phyloP scores from a whole-genome alignment of 2,888 invertebrate genomes.

The Erynnis tages region DNA sequence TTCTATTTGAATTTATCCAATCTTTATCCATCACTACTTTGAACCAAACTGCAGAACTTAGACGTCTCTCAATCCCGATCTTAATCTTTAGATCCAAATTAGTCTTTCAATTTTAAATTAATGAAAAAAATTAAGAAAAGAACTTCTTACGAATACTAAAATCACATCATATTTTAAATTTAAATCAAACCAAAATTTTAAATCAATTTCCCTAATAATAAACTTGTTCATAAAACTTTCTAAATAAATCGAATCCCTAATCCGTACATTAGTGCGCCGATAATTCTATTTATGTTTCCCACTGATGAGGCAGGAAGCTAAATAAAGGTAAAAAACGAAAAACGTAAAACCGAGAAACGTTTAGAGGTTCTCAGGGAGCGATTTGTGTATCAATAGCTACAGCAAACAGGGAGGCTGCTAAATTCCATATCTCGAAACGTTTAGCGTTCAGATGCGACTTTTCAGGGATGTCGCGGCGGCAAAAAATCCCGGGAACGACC shows the following conservation, averaged over 20 bases:
- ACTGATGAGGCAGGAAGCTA: constrained; percentile 51
- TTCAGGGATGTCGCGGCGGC: constrained; percentile 36
- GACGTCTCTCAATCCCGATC: too few relatives aligned
- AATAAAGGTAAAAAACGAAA: too few relatives aligned
- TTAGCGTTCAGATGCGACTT: constrained; percentile 44
- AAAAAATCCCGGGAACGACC: constrained; percentile 32
- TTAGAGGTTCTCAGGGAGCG: constrained; percentile 46
- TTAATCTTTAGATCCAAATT: too few relatives aligned
- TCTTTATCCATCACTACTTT: too few relatives aligned
- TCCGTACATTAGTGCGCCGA: constrained; percentile 38
- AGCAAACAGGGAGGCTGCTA: constrained; percentile 68
- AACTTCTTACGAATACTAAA: too few relatives aligned
- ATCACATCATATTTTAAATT: too few relatives aligned
- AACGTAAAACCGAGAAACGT: constrained; percentile 33
- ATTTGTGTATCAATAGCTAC: constrained; percentile 57
- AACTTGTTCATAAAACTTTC: neutral
- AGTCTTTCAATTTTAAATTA: too few relatives aligned
- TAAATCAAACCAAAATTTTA: too few relatives aligned
- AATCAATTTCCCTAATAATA: neutral
- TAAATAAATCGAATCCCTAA: constrained; percentile 5
- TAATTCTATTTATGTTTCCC: constrained; percentile 72
- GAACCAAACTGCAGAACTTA: too few relatives aligned
- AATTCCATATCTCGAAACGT: constrained; percentile 73
- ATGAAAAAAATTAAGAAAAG: too few relatives aligned
- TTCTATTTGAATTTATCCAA: too few relatives aligned